A percentile compares a stretch with the other conserved stretches of the same genome.
Conservation (phyloP, 2,888 invertebrate species). For the Fissipunctia ypsillon region DNA sequence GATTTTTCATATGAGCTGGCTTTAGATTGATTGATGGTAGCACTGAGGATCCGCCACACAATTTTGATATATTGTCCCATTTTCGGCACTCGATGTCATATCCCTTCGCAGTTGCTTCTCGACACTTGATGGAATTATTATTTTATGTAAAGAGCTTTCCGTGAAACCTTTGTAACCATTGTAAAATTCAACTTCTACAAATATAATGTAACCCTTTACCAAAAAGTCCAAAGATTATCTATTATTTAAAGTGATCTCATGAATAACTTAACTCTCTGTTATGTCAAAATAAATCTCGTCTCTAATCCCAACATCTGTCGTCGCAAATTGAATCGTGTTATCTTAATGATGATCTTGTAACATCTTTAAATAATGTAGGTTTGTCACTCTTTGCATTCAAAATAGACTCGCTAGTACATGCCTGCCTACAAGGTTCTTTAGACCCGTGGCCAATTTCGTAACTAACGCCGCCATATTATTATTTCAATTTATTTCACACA, state of each 20-base stretch:
- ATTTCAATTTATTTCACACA: too few relatives aligned
- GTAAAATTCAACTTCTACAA: background rate
- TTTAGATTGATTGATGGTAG: constrained; percentile 6
- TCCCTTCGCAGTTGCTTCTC: background rate
- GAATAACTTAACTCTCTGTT: background rate
- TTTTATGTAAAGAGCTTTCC: background rate
- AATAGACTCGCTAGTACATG: constrained; percentile 8
- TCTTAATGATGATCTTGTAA: constrained; percentile 36
- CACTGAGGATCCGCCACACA: background rate
- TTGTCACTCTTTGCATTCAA: background rate
- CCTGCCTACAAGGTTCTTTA: too few relatives aligned
- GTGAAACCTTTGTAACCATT: background rate
- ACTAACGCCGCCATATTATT: too few relatives aligned
- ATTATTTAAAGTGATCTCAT: constrained; percentile 14
- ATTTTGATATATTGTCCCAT: background rate
- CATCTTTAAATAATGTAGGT: constrained; percentile 17
- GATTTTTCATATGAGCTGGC: constrained; percentile 18
- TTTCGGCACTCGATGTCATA: constrained; percentile 1
- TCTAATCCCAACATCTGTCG: constrained; percentile 24
- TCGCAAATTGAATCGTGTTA: constrained; percentile 43
- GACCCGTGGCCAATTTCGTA: too few relatives aligned
- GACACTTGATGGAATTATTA: background rate
- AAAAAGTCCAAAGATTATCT: too few relatives aligned
- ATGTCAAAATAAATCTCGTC: constrained; percentile 7
- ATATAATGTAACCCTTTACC: background rate